phyloP scores from a whole-genome alignment of 1,140 invertebrate genomes.

The Drosophila elegans region DNA sequence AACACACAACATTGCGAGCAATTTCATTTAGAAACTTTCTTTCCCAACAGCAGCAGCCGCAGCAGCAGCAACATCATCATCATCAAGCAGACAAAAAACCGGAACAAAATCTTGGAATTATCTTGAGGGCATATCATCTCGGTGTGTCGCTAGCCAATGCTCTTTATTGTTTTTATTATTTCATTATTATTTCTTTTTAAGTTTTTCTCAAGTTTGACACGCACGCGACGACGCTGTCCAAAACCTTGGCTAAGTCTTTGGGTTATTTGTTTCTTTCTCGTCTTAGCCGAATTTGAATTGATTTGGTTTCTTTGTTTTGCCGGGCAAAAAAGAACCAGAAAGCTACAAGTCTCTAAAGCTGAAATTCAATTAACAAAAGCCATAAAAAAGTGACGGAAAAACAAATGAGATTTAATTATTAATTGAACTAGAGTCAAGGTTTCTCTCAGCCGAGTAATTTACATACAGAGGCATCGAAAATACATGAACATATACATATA shows the following conservation, averaged over 20 bases:
- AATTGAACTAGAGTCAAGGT: slow-evolving; percentile 77
- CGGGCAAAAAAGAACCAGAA: slow-evolving; percentile 48
- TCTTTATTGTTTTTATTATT: slow-evolving; percentile 58
- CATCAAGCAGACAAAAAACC: slow-evolving; percentile 53
- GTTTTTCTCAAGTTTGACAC: slow-evolving; percentile 51
- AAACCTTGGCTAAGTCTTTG: slow-evolving; percentile 62
- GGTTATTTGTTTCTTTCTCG: slow-evolving; percentile 36
- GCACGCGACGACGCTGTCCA: slow-evolving; percentile 49
- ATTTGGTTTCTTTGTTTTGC: slow-evolving; percentile 40
- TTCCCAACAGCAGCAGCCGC: slow-evolving; percentile 45
- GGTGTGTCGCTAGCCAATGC: slow-evolving; percentile 24
- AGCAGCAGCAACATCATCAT: not conserved
- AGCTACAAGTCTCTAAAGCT: slow-evolving; percentile 31
- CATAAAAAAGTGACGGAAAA: slow-evolving; percentile 58
- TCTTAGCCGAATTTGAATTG: slow-evolving; percentile 51
- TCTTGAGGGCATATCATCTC: slow-evolving; percentile 49
- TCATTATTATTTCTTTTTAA: slow-evolving; percentile 62
- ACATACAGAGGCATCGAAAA: slow-evolving; percentile 33
- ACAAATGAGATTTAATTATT: slow-evolving; percentile 74
- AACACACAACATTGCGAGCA: slow-evolving; percentile 66
- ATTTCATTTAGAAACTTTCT: slow-evolving; percentile 80
- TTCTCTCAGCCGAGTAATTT: slow-evolving; percentile 39
- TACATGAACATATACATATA: slow-evolving; percentile 7
- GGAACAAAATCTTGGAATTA: slow-evolving; percentile 64
- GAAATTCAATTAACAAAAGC: slow-evolving; percentile 70